A percentile compares a stretch with the other conserved stretches of the same genome.
phyloP scores from a whole-genome alignment of 2,113 vertebrate species.

The Alces alces region DNA sequence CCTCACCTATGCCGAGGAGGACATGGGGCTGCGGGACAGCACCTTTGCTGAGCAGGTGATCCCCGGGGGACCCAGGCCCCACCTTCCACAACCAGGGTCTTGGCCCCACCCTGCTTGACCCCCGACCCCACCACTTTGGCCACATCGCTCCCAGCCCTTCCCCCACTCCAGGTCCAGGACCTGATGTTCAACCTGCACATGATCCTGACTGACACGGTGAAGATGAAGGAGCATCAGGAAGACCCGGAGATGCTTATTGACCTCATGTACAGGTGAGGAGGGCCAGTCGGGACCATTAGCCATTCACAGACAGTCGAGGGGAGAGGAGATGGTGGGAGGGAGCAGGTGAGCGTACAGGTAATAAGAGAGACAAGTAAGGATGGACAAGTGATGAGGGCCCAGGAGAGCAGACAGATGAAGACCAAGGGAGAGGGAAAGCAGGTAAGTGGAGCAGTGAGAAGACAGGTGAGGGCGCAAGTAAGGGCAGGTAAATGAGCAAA shows the following conservation, averaged over 20 bases:
- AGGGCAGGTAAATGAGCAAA: neutral
- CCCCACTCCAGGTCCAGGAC: slow-evolving; percentile 86
- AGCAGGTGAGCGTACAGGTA: neutral
- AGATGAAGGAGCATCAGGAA: slow-evolving; percentile 95
- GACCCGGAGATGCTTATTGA: slow-evolving; percentile 95
- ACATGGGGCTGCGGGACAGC: slow-evolving; percentile 88
- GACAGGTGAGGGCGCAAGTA: neutral
- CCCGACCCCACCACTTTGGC: neutral
- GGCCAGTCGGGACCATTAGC: neutral
- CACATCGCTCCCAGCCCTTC: too few relatives aligned
- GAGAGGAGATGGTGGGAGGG: neutral
- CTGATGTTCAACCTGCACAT: slow-evolving; percentile 95
- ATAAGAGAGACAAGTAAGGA: neutral
- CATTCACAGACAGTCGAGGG: accelerated
- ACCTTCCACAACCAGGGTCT: accelerated
- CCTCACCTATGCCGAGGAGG: slow-evolving; percentile 92
- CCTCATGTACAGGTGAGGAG: slow-evolving; percentile 91
- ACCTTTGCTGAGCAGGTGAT: slow-evolving; percentile 91
- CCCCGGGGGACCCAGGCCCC: accelerated
- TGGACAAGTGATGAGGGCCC: neutral
- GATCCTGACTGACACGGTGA: slow-evolving; percentile 95
- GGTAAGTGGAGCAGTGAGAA: neutral
- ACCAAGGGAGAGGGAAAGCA: neutral
- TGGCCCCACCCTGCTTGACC: neutral
- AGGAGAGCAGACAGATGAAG: neutral